Base-by-base conservation (phyloP, 1,140 invertebrate species). In the Hestina assimilis region DNA sequence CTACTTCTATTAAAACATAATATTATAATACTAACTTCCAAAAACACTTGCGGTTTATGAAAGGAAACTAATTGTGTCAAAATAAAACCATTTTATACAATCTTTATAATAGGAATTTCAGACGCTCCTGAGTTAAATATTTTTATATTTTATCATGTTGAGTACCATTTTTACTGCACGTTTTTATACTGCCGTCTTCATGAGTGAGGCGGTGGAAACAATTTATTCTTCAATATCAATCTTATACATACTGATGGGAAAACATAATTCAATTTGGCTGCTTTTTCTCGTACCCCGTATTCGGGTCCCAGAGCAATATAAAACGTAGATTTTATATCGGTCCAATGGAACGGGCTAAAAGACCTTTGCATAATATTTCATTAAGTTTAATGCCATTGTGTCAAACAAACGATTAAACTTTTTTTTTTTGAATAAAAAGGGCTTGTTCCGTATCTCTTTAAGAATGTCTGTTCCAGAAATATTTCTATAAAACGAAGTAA, bases 211-310 rank as follows among this genome's bases (percentile, higher is more conserved):
- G 59, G 55, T 66, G 63, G 35, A 66, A 59, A 63, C 63, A 66
- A 69, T 69, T 69, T 69, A 69, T 69, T 69, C 43, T 57, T 56
- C 67, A 66, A 66, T 66, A 69, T 69, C 67, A 69, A 69, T 69
- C 63, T 69, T 69, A 69, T 69, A 66, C 54, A 66, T 63, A 66
- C 54, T 59, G 63, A 69, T 66, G 57, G 60, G 60, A 52, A 65
- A 46, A 57, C 59, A 69, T 66, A 69, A 63, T 69, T 65, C 66
- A 66, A 66, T 69, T 69, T 62, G 46, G 55, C 59, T 60, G 66
- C 61, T 52, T 46, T 56, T 53, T 53, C 57, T 42, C 33, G 26
- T 38, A 59, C 21, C 40, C 24, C 26, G 29, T 23, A 20, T 53
- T 40, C n/a, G 48, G 23, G 41, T 59, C 40, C 47, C 47, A 38